Evolutionary conservation across 2,888 invertebrate genomes (phyloP), one percentile per base, ranked within the genome.

Genomic region (Watsonalla cultraria): DNA sequence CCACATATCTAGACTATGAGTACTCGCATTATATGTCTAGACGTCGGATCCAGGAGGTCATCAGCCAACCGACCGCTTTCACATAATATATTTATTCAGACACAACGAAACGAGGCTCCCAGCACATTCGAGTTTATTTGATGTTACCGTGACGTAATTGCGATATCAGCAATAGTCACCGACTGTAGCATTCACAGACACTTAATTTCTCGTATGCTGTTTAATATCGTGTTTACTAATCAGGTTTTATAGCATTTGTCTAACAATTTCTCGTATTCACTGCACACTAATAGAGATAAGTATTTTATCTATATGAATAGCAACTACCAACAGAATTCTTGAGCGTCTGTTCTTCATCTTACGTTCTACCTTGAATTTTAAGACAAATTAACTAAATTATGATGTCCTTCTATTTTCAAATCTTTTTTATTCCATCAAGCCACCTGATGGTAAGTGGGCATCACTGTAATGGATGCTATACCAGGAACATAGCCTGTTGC

Each of bases 41-140:
- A 89, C 87, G 77, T 74, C 78, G 75, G 76, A 76, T 86, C 81
- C 84, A 84, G 87, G 84, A 86, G 86, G 86, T 86, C 86, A 82
- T 75, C 74, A 76, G 81, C 76, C 74, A 76, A 70, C 69, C 72
- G 66, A 62, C 70, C 70, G 82, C 86, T 88, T 88, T 87, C 86
- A 86, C 84, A 78, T 79, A 74, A 77, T 42, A 11, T 42, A 42
- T 42, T 78, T 78, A 77, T 75, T 73, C 79, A 73, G 71, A 78
- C 75, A 70, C 61, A 59, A 74, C 72, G 64, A 78, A 80, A 74
- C 67, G 68, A 70, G 70, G 69, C 72, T 69, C 74, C 65, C 65
- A 61, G 71, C 72, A 72, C 76, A 74, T 73, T 72, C 72, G 72
- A 58, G 69, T 11, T 8, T 5, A 42, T 37, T 37, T 37, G 37